Conservation (phyloP, 1,140 invertebrate genomes). For the Mamestra configurata region DNA sequence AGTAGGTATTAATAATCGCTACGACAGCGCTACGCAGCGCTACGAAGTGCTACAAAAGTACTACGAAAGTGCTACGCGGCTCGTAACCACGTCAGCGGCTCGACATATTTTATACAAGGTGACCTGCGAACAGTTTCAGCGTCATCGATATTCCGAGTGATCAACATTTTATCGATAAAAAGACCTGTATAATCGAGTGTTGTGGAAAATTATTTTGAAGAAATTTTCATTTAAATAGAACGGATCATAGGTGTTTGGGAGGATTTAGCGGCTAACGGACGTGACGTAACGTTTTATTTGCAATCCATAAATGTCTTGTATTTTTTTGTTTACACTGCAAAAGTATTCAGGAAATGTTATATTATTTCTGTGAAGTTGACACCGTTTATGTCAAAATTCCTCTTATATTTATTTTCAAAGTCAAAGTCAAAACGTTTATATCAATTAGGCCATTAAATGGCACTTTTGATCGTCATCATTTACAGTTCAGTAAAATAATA, state of each 20-base stretch:
- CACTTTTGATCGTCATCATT: too few relatives aligned
- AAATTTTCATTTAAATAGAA: neutral
- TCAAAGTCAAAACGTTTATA: too few relatives aligned
- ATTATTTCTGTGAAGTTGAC: too few relatives aligned
- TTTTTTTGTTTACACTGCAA: neutral
- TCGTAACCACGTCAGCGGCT: conserved; percentile 17
- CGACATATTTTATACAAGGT: conserved; percentile 12
- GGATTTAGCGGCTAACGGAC: too few relatives aligned
- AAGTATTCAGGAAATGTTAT: neutral
- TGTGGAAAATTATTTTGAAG: neutral
- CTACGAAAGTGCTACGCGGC: conserved; percentile 33
- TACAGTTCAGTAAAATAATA: too few relatives aligned
- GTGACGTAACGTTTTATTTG: neutral
- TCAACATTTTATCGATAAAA: conserved; percentile 34
- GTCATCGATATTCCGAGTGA: conserved; percentile 29
- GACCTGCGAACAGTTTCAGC: conserved; percentile 7
- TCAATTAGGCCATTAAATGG: too few relatives aligned
- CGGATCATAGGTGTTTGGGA: too few relatives aligned
- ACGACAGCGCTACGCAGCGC: conserved; percentile 26
- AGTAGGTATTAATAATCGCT: conserved; percentile 34
- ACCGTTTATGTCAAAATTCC: too few relatives aligned
- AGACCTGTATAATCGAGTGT: conserved; percentile 2
- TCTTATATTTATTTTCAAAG: too few relatives aligned
- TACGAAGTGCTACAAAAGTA: conserved; percentile 9
- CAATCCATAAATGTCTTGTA: neutral